Evolutionary conservation across 2,888 invertebrate genomes (phyloP).

Genomic region (Allacma fusca): DNA sequence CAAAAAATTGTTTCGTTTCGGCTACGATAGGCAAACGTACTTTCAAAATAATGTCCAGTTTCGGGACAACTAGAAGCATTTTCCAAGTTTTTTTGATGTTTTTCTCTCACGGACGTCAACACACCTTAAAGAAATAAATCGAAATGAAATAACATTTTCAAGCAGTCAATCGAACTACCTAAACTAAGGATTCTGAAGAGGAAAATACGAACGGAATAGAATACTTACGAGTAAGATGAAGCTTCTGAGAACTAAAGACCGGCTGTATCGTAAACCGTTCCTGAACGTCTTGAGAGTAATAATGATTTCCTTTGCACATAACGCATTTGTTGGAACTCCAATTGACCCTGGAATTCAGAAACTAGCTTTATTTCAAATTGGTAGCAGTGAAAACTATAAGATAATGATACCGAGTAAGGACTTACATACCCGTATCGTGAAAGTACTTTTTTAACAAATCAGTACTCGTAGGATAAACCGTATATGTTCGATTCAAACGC

Average conservation of each 20-base stretch:
- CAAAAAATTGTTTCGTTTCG: not conserved
- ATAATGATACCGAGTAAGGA: too few species aligned
- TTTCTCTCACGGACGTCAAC: not conserved
- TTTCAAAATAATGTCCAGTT: constrained; percentile 4
- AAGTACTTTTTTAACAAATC: too few species aligned
- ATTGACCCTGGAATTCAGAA: too few species aligned
- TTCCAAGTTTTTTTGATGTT: not conserved
- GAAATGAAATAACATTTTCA: too few species aligned
- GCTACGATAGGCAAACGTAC: not conserved
- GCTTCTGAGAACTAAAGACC: constrained; percentile 18
- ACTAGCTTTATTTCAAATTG: too few species aligned
- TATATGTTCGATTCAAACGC: too few species aligned
- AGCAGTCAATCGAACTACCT: too few species aligned
- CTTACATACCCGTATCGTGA: too few species aligned
- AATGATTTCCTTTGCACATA: constrained; percentile 37
- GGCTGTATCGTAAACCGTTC: constrained; percentile 22
- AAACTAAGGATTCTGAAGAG: too few species aligned
- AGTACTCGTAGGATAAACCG: too few species aligned
- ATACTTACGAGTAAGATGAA: constrained; percentile 35
- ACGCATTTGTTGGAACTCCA: constrained; percentile 12
- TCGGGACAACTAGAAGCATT: constrained; percentile 3
- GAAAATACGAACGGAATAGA: not conserved
- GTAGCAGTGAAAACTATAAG: too few species aligned
- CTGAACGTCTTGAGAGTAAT: constrained; percentile 25
- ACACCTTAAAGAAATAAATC: not conserved